These are phyloP conservation scores for Meloidogyne chitwoodi DNA, from an alignment of 1,140 invertebrate genomes.

Conservation along the genomic window DNA sequence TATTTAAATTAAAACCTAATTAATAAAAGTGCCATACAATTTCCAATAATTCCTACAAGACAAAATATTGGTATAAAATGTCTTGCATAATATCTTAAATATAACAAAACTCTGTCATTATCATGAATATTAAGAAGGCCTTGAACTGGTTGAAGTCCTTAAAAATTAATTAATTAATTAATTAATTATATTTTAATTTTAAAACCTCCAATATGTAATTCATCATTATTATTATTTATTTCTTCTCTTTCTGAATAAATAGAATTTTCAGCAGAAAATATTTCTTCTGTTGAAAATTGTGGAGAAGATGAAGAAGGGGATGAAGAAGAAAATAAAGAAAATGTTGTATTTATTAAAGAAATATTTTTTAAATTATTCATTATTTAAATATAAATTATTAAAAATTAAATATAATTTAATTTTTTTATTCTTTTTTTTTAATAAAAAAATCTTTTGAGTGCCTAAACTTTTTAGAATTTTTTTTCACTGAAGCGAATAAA, in stretches of 20 bases:
- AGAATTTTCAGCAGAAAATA: not conserved
- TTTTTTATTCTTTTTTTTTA: not conserved
- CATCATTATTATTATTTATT: not conserved
- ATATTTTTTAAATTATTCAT: not conserved
- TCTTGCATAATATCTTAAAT: constrained; percentile 44
- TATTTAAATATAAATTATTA: not conserved
- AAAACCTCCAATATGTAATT: not conserved
- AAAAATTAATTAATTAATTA: not conserved
- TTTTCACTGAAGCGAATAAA: not conserved
- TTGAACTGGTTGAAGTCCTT: constrained; percentile 4
- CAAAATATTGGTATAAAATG: constrained; percentile 55
- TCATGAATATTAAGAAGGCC: constrained; percentile 14
- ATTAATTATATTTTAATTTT: not conserved
- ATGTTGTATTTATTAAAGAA: not conserved
- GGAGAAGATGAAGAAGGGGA: not conserved
- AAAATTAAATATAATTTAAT: not conserved
- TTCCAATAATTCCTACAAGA: constrained; percentile 47
- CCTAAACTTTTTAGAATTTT: not conserved
- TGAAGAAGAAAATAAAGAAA: not conserved
- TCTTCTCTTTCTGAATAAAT: not conserved
- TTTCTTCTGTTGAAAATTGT: not conserved
- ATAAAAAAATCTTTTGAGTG: not conserved
- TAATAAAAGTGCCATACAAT: constrained; percentile 48
- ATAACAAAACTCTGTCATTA: constrained; percentile 34
- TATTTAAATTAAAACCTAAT: constrained; percentile 34